phyloP scores from a whole-genome alignment of 1,140 invertebrate genomes.

The Gonioctena quinquepunctata region DNA sequence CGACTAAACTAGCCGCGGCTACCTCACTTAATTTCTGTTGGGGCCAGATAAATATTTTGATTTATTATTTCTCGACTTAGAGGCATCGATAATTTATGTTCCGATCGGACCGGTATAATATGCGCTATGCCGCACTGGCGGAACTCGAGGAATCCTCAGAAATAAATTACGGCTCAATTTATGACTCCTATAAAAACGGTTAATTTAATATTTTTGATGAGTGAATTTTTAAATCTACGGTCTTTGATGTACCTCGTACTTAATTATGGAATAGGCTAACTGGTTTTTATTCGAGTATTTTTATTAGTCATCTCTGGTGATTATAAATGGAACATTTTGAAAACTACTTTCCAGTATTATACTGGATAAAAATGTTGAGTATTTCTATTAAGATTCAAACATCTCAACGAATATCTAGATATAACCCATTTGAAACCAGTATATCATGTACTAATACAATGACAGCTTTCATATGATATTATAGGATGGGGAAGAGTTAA shows the following conservation, averaged over 20 bases:
- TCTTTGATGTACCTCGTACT: not conserved
- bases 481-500: too few species aligned
- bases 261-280: not conserved
- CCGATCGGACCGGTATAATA: not conserved
- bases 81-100: constrained; percentile 5
- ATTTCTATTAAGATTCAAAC: too few species aligned
- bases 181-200: constrained; percentile 2
- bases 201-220: constrained; percentile 11
- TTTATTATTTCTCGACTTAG: not conserved
- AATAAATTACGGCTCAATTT: not conserved
- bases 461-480: too few species aligned
- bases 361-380: too few species aligned
- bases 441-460: too few species aligned
- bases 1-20: constrained; percentile 1
- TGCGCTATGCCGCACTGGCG: constrained; percentile 1
- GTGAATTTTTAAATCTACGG: not conserved
- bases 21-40: not conserved
- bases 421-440: too few species aligned
- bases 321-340: too few species aligned
- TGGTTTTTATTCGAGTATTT: too few species aligned
- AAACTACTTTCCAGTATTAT: too few species aligned
- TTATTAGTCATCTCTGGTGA: too few species aligned
- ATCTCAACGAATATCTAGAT: too few species aligned
- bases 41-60: constrained; percentile 10
- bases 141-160: not conserved